Conservation (phyloP, 2,797 vertebrate genomes). For the Saguinus oedipus region DNA sequence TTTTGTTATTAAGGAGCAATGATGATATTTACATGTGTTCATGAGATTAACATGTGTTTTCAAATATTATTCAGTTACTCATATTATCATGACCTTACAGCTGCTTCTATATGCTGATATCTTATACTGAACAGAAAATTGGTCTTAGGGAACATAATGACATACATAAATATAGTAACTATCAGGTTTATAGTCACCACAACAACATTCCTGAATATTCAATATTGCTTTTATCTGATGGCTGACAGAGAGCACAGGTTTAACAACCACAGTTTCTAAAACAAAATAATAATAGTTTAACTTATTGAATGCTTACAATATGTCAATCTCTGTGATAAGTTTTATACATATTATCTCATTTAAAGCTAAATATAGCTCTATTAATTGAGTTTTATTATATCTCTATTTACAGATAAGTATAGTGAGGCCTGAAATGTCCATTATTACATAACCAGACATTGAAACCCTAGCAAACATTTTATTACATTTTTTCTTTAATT, state of each 20-base stretch:
- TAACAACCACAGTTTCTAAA: not conserved
- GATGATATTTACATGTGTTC: not conserved
- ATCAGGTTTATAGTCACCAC: not conserved
- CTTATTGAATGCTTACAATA: not conserved
- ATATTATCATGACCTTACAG: not conserved
- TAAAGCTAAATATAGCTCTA: not conserved
- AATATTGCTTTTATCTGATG: not conserved
- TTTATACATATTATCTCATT: not conserved
- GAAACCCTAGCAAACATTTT: not conserved
- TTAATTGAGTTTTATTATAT: not conserved
- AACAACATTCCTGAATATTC: not conserved
- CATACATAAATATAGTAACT: not conserved
- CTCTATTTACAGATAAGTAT: not conserved
- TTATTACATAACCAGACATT: not conserved
- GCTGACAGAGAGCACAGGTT: not conserved
- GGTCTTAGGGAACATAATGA: not conserved
- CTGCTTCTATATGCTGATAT: not conserved
- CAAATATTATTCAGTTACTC: not conserved
- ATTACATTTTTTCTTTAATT: not conserved
- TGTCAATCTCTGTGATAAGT: not conserved
- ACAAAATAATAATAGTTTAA: not conserved
- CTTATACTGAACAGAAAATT: not conserved
- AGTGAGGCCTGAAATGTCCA: not conserved
- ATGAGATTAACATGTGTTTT: not conserved
- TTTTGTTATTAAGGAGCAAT: not conserved